Evolutionary conservation across 2,888 invertebrate species (phyloP), one percentile per base, ranked within the genome.

Genomic region (Enoplolaimus lenunculus): DNA sequence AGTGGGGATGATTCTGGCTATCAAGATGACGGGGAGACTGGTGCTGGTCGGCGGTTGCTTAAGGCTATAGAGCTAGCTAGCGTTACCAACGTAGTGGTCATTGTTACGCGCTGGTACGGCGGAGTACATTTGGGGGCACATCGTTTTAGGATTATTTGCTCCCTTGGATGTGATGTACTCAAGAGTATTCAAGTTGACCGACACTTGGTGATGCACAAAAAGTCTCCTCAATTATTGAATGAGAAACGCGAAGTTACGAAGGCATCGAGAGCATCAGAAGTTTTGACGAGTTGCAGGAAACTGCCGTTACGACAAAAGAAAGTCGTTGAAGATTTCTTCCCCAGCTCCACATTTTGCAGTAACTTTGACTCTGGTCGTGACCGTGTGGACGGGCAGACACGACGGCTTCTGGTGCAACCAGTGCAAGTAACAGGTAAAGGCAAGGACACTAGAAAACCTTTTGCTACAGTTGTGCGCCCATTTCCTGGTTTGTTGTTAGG

Each of bases 21-120:
- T 81, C 88, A 90, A 72, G 91, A 91, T 78, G 91, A 92, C 79
- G 91, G 91, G 0, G 92, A 92, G 81, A 83, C 84, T 0, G 88
- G 89, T 77, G 91, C 91, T 0, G 90, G 90, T 0, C 85, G 87
- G 0, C 83, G 90, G 75, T 21, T 45, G 45, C 21, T 45, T 7
- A 45, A 45, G 21, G 45, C 45, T 7, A 45, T 45, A 21, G 45
- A 45, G 21, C 21, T 45, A 21, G 45, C 45, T 21, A 45, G 21
- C 7, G 45, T 45, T 13, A 45, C 45, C 21, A 45, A 45, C 21
- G 45, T 45, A 13, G 45, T 45, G 7, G 45, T 45, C 21, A 45
- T 45, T 13, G 45, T 91, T 0, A 86, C 88, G 0, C 83, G 83
- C 75, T 90, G 90, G 90, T 91, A 88, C 79, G 91, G 92, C 7